Base-by-base conservation (phyloP, 2,797 vertebrate species). In the Siniperca undulata region DNA sequence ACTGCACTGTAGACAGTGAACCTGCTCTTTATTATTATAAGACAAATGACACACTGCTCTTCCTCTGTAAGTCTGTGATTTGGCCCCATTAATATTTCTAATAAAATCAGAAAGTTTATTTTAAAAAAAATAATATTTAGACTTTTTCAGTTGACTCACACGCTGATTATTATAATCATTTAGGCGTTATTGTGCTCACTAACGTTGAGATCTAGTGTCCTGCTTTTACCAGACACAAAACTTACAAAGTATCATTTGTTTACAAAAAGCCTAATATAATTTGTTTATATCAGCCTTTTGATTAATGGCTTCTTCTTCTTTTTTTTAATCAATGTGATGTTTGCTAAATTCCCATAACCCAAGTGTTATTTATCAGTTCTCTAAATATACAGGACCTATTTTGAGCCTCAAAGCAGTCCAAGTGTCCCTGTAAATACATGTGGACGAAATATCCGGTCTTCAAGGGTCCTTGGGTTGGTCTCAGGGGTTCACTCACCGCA, bases 1-100 rank as follows among this genome's bases (percentile, higher is more conserved):
- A 17, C 72, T 34, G 70, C 61, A 19, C 67, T 30, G 59, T 1
- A 68, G 84, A 82, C 34, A 53, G 59, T 42, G 34, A 75, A 76
- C 59, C 85, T 76, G 68, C 75, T 59, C 62, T 34, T 13, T 64
- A 59, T 60, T 65, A 52, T 74, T 72, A 27, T 27, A 27, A 62
- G 9, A 62, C 3, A 16, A 22, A 62, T 4, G 7, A 16, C 24
- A 55, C 40, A 46, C 7, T 7, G 11, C 48, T 27, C 42, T 27
- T 14, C 58, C 16, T 46, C 24, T 48, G 5, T 27, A 7, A 44
- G 40, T 4, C 24, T 50, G 44, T 44, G 36, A 30, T 67, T 48
- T 42, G 14, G 3, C 14, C 1, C 5, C 7, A 20, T 0, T 9
- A 3, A 12, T 5, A 4, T 50, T 46, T n/a, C 11, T 24, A 9